These are phyloP conservation scores for Mongoloraphidia duomilia DNA, from an alignment of 2,888 invertebrate genomes.

Conservation along the genomic window DNA sequence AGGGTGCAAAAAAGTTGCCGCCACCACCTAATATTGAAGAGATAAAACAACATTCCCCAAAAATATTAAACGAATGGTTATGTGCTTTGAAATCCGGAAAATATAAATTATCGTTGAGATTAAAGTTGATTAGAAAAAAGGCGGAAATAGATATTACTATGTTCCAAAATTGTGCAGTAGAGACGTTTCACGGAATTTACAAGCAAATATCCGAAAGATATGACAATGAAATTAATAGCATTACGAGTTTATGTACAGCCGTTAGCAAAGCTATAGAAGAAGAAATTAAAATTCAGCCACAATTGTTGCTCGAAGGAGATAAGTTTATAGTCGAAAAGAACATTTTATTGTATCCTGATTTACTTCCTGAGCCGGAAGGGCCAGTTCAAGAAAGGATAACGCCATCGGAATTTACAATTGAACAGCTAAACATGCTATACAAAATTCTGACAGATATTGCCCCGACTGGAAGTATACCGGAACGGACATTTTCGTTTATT, in stretches of 20 bases:
- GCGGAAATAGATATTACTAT: constrained; percentile 32
- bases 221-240: constrained; percentile 26
- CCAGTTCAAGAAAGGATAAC: constrained; percentile 11
- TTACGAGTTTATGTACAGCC: constrained; percentile 25
- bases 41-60: too few species aligned
- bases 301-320: constrained; percentile 28
- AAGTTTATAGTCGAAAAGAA: constrained; percentile 26
- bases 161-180: constrained; percentile 32
- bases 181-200: constrained; percentile 35
- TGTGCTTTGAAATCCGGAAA: constrained; percentile 30
- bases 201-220: constrained; percentile 31
- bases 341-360: constrained; percentile 21
- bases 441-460: constrained; percentile 27
- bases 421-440: constrained; percentile 21
- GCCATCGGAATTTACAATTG: constrained; percentile 21
- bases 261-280: constrained; percentile 29
- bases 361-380: constrained; percentile 17
- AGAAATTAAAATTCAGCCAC: constrained; percentile 27
- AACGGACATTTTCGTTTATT: constrained; percentile 27
- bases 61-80: constrained; percentile 19
- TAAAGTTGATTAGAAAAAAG: constrained; percentile 33
- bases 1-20: constrained; percentile 9
- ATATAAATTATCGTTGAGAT: constrained; percentile 3
- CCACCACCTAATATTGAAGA: constrained; percentile 7
- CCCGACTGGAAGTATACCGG: constrained; percentile 27